Base-by-base conservation (phyloP, 2,113 vertebrate species). In the Tachysurus vachellii region DNA sequence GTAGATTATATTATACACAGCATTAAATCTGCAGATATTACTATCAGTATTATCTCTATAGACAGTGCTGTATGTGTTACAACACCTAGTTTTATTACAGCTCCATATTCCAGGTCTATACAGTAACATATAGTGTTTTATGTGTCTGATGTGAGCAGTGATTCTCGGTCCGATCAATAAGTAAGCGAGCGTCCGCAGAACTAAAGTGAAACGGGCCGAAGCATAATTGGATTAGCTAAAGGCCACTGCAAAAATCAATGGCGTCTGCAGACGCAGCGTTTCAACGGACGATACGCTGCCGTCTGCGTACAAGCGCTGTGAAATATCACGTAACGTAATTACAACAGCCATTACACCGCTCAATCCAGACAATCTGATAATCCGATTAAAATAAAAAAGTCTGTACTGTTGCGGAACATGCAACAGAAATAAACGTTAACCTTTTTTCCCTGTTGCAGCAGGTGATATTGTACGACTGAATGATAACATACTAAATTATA, bases 171-270 rank as follows among this genome's bases (percentile, higher is more conserved):
- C 94, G 93, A 95, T 94, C 91, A 84, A 93, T 92, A 93, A 57
- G 93, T 94, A 93, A 92, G 89, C 83, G 81, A 90, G 92, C 83
- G 77, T 94, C 93, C 90, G 82, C 92, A 93, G 93, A 94, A 94
- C 93, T 94, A 93, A 92, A 91, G 92, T 90, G 94, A 92, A 93
- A 93, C 85, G 77, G 85, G 88, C 91, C 91, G 92, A 88, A 86
- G 88, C 91, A 87, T 95, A 95, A 95, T 94, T 92, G 87, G 89
- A 94, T 95, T 94, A 94, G 92, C 93, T 92, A 94, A 95, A 95
- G 93, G 93, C 90, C 87, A 62, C 31, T 68, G 88, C 88, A 88
- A 89, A 94, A 95, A 95, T 94, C 94, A 94, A 94, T 94, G 93
- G 88, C 88, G 89, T 93, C 92, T 93, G 93, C 90, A 91, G 76